Evolutionary conservation across 2,888 invertebrate species (phyloP).

Genomic region (Ennomos fuscantarius): DNA sequence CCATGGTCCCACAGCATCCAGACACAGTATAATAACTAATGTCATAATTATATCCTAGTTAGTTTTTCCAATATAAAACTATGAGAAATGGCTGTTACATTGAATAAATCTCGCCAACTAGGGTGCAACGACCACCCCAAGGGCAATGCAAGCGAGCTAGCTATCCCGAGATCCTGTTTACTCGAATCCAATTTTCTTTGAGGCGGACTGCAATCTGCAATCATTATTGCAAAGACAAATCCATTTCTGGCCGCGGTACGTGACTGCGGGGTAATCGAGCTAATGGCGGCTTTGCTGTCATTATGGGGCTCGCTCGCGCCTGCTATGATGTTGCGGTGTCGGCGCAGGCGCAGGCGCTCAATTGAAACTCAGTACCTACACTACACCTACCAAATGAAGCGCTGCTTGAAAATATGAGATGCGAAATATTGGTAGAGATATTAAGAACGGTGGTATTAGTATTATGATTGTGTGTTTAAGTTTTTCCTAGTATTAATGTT

Average conservation of each 20-base stretch:
- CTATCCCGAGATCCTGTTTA: conserved; percentile 70
- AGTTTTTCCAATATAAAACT: conserved; percentile 8
- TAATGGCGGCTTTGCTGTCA: conserved; percentile 78
- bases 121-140: conserved; percentile 47
- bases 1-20: no score
- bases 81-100: conserved; percentile 11
- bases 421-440: no score
- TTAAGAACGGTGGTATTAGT: no score
- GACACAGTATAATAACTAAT: no score
- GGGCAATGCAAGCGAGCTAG: conserved; percentile 50
- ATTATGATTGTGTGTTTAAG: no score
- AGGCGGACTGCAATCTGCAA: conserved; percentile 81
- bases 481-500: no score
- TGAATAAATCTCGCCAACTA: conserved; percentile 27
- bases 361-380: conserved; percentile 16
- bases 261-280: conserved; percentile 80
- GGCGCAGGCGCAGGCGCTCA: conserved; percentile 37
- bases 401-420: conserved; percentile 9
- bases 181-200: conserved; percentile 81
- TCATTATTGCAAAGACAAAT: conserved; percentile 85
- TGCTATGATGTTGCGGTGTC: conserved; percentile 49
- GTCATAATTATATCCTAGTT: neutral
- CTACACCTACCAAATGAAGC: neutral
- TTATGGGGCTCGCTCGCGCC: conserved; percentile 60
- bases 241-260: conserved; percentile 81